Evolutionary conservation across 2,797 vertebrate genomes (phyloP).

Genomic region (Arctocebus calabarensis): DNA sequence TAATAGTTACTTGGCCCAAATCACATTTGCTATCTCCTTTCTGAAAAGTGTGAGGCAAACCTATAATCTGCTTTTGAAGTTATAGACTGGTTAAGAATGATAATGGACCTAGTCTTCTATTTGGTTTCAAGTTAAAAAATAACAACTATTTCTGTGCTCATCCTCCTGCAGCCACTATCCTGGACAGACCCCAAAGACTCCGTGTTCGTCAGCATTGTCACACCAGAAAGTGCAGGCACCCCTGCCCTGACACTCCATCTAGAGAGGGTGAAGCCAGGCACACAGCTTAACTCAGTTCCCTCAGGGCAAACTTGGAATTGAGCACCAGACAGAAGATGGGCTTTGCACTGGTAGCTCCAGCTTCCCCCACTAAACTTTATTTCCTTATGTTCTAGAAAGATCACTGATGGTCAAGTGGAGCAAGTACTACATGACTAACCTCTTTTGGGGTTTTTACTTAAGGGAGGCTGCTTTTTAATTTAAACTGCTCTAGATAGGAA

Average conservation of each 20-base stretch:
- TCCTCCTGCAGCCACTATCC: not conserved
- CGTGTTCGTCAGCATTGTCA: not conserved
- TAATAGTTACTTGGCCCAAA: conserved; percentile 10
- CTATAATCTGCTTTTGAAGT: not conserved
- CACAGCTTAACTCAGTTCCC: not conserved
- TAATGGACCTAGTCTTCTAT: not conserved
- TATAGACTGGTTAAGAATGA: conserved; percentile 23
- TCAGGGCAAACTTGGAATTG: not conserved
- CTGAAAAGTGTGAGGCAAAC: conserved; percentile 34
- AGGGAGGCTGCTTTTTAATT: conserved; percentile 36
- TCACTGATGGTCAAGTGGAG: conserved; percentile 34
- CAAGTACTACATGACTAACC: conserved; percentile 35
- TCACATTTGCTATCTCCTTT: conserved; percentile 41
- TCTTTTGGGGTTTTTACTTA: conserved; percentile 65
- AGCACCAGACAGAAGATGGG: not conserved
- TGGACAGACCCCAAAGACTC: not conserved
- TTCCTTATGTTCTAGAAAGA: conserved; percentile 41
- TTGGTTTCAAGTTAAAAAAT: conserved; percentile 25
- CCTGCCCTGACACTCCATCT: not conserved
- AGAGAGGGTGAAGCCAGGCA: not conserved
- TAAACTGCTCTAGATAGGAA: not conserved
- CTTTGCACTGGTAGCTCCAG: conserved; percentile 11
- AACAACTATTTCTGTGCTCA: not conserved
- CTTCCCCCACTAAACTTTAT: not conserved
- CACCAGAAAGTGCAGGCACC: not conserved